phyloP scores from a whole-genome alignment of 2,113 vertebrate species.

The Corythornis madagascariensis region DNA sequence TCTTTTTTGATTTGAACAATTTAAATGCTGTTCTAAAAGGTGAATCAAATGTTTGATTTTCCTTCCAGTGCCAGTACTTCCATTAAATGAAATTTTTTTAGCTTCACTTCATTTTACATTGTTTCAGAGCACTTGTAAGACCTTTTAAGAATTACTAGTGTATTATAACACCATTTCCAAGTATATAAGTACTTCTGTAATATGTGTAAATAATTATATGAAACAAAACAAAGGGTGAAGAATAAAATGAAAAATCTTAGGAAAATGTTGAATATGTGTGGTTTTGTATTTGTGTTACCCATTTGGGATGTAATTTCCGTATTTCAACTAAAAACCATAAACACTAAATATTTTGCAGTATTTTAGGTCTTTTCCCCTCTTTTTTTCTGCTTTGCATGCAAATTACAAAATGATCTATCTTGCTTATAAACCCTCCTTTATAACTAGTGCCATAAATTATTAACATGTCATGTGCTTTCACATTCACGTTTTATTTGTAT shows the following conservation, averaged over 20 bases:
- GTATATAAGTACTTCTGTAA: neutral
- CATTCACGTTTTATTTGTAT: constrained; percentile 44
- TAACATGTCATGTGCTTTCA: constrained; percentile 31
- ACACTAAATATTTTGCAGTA: neutral
- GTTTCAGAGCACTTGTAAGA: neutral
- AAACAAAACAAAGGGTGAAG: neutral
- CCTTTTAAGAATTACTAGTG: neutral
- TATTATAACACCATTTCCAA: neutral
- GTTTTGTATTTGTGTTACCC: neutral
- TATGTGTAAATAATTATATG: neutral
- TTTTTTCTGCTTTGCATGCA: neutral
- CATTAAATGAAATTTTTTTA: neutral
- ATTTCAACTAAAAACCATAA: neutral
- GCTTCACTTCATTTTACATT: neutral
- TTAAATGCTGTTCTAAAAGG: neutral
- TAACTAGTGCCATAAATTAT: neutral
- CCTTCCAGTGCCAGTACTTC: neutral
- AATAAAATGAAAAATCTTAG: neutral
- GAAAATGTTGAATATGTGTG: neutral
- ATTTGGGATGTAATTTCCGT: neutral
- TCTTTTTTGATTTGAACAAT: neutral
- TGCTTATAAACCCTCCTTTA: neutral
- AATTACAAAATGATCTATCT: neutral
- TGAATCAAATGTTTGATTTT: neutral
- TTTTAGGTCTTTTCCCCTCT: neutral